A percentile compares a stretch with the other conserved stretches of the same genome.
Evolutionary conservation across 2,888 invertebrate species (phyloP).

Genomic region (Torymus aiolomorphi): DNA sequence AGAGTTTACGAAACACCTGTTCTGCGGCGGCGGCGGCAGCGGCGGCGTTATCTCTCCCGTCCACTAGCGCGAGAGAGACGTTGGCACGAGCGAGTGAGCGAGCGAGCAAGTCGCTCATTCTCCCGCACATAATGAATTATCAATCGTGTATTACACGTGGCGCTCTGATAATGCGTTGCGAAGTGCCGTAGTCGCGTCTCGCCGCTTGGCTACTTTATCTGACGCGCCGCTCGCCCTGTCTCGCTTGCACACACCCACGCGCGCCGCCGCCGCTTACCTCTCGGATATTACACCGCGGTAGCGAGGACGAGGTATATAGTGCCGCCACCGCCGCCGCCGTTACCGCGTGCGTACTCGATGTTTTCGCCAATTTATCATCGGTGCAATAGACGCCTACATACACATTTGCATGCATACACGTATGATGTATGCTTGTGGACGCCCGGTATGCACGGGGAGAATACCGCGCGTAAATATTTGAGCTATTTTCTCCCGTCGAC

Average conservation of each 20-base stretch:
- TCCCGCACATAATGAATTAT: slow-evolving; percentile 55
- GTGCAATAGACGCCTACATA: not conserved
- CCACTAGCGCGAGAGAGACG: slow-evolving; percentile 16
- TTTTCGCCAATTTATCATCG: slow-evolving; percentile 52
- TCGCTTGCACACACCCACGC: not conserved
- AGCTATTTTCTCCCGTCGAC: no score
- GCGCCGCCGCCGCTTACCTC: slow-evolving; percentile 7
- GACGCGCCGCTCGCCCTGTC: slow-evolving; percentile 36
- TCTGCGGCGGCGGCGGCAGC: not conserved
- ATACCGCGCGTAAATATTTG: no score
- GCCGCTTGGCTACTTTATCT: slow-evolving; percentile 54
- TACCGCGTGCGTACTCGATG: slow-evolving; percentile 10
- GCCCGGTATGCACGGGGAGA: no score
- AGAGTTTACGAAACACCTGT: slow-evolving; percentile 45
- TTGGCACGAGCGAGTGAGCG: not conserved
- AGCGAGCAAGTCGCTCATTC: slow-evolving; percentile 30
- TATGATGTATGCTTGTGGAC: no score
- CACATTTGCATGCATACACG: not conserved
- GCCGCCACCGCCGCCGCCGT: not conserved
- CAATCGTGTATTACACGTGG: slow-evolving; percentile 57
- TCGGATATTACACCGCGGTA: slow-evolving; percentile 7
- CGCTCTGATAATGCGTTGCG: slow-evolving; percentile 51
- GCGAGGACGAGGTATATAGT: not conserved
- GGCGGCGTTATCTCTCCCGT: slow-evolving; percentile 18
- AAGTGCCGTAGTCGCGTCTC: slow-evolving; percentile 48